phyloP scores from a whole-genome alignment of 1,140 invertebrate species.

The Chelonus insularis region DNA sequence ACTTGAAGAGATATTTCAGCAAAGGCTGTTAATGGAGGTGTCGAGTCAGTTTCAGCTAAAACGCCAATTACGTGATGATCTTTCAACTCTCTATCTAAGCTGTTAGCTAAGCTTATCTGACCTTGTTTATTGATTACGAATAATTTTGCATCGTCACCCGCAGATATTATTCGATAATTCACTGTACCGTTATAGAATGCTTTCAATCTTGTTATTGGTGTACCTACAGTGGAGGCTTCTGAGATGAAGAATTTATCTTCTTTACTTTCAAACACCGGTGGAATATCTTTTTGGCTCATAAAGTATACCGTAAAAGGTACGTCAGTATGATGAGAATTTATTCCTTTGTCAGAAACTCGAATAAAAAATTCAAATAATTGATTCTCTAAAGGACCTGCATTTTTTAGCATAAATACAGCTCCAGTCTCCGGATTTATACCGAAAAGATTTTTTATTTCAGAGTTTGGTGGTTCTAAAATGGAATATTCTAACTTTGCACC shows the following conservation, averaged over 20 bases:
- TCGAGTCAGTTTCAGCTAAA: slow-evolving; percentile 77
- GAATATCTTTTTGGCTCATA: slow-evolving; percentile 68
- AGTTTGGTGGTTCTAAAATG: slow-evolving; percentile 68
- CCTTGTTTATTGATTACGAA: slow-evolving; percentile 77
- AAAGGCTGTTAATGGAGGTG: slow-evolving; percentile 72
- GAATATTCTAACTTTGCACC: slow-evolving; percentile 73
- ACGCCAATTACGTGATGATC: slow-evolving; percentile 77
- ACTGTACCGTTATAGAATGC: slow-evolving; percentile 65
- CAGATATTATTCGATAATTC: slow-evolving; percentile 71
- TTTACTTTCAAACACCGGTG: slow-evolving; percentile 73
- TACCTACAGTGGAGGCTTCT: slow-evolving; percentile 74
- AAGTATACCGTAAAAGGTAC: slow-evolving; percentile 80
- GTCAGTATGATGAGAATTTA: slow-evolving; percentile 71
- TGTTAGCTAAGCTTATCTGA: slow-evolving; percentile 70
- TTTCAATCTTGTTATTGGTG: slow-evolving; percentile 67
- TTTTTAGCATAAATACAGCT: slow-evolving; percentile 66
- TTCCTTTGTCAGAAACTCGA: slow-evolving; percentile 78
- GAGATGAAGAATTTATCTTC: slow-evolving; percentile 77
- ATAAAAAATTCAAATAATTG: slow-evolving; percentile 88
- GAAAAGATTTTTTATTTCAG: slow-evolving; percentile 66
- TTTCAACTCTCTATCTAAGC: slow-evolving; percentile 77
- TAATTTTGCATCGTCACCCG: slow-evolving; percentile 64
- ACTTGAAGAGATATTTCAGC: slow-evolving; percentile 80
- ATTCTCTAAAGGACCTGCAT: slow-evolving; percentile 67
- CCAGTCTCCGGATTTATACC: slow-evolving; percentile 72